Evolutionary conservation across 2,797 vertebrate species (phyloP).

Genomic region (Xerus rutilus): DNA sequence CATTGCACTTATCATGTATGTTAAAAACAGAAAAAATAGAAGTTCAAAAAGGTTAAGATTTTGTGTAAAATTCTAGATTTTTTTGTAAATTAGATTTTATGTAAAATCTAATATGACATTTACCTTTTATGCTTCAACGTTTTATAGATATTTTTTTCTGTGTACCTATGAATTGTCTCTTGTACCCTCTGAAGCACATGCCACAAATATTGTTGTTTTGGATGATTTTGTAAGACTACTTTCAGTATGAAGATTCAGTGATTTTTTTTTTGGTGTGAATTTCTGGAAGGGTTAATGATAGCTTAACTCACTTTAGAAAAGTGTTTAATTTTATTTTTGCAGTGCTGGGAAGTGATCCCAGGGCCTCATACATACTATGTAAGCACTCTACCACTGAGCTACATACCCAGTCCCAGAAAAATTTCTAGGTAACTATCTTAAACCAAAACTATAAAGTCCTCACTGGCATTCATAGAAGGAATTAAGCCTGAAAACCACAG

Average conservation of each 20-base stretch:
- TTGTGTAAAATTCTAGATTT: slow-evolving; percentile 34
- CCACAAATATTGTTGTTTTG: not conserved
- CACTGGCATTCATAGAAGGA: slow-evolving; percentile 25
- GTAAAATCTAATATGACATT: not conserved
- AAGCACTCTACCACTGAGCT: not conserved
- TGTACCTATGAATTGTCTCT: not conserved
- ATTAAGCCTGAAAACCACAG: not conserved
- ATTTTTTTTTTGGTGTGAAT: not conserved
- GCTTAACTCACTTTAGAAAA: not conserved
- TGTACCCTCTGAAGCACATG: not conserved
- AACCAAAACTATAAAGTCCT: not conserved
- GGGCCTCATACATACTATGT: not conserved
- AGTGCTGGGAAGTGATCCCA: not conserved
- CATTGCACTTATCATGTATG: not conserved
- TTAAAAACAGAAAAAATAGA: slow-evolving; percentile 35
- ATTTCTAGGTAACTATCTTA: not conserved
- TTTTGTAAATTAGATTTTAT: slow-evolving; percentile 35
- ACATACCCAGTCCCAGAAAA: not conserved
- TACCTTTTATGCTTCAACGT: not conserved
- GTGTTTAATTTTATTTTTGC: not conserved
- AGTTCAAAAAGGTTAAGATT: not conserved
- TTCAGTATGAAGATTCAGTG: not conserved
- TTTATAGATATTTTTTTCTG: slow-evolving; percentile 22
- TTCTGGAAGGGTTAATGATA: slow-evolving; percentile 39
- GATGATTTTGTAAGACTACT: not conserved